Percentiles rank a stretch among this genome's conserved stretches.
phyloP scores from a whole-genome alignment of 2,888 invertebrate genomes.

The Seira musarum region DNA sequence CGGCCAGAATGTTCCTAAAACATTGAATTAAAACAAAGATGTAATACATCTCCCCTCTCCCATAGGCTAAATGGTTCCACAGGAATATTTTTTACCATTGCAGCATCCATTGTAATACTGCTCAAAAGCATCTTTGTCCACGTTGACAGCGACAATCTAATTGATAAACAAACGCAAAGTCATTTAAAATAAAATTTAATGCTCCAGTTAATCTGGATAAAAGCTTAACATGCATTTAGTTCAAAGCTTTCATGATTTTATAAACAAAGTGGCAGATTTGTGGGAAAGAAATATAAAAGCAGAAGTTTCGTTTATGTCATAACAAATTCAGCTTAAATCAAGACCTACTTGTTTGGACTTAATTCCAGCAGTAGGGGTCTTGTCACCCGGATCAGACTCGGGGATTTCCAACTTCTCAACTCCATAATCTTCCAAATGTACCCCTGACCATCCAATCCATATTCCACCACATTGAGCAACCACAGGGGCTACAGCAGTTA shows the following conservation, averaged over 20 bases:
- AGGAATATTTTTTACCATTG: conserved; percentile 73
- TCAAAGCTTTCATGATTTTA: too few relatives aligned
- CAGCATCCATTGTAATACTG: conserved; percentile 94
- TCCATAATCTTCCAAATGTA: conserved; percentile 80
- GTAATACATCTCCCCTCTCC: too few relatives aligned
- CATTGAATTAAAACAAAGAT: conserved; percentile 74
- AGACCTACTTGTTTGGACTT: conserved; percentile 84
- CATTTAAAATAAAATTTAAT: background rate
- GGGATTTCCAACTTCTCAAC: conserved; percentile 81
- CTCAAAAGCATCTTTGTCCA: conserved; percentile 84
- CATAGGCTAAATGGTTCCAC: too few relatives aligned
- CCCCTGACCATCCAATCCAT: conserved; percentile 95
- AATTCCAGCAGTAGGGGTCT: conserved; percentile 89
- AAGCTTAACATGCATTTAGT: too few relatives aligned
- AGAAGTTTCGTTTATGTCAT: too few relatives aligned
- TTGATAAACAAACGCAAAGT: conserved; percentile 66
- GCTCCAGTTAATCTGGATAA: too few relatives aligned
- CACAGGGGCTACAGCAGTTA: conserved; percentile 88
- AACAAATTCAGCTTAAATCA: too few relatives aligned
- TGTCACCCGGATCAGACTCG: conserved; percentile 88
- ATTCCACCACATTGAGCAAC: conserved; percentile 87
- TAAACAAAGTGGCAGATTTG: too few relatives aligned
- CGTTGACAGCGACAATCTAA: conserved; percentile 86
- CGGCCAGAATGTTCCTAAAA: conserved; percentile 94
- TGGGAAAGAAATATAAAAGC: too few relatives aligned